These are phyloP conservation scores for Varecia variegata DNA, from an alignment of 2,797 vertebrate species.

Conservation along the genomic window DNA sequence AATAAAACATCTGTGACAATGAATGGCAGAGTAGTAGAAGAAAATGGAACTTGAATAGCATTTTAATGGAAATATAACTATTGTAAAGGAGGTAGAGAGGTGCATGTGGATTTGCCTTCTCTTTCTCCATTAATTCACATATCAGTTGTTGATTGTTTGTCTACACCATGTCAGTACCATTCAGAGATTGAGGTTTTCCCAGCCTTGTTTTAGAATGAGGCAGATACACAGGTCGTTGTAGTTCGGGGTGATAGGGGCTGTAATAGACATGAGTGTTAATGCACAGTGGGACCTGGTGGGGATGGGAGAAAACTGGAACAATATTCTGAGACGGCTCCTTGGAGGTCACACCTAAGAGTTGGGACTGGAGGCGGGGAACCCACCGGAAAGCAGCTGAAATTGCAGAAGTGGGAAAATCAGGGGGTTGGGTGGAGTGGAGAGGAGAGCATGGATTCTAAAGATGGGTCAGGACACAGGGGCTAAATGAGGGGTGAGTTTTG, in stretches of 20 bases:
- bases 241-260: background rate
- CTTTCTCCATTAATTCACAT: background rate
- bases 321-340: background rate
- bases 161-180: background rate
- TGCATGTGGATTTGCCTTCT: background rate
- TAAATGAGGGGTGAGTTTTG: rapidly evolving
- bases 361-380: background rate
- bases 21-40: background rate
- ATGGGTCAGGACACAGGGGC: background rate
- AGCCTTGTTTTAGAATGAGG: background rate
- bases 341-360: background rate
- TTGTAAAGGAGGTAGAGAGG: background rate
- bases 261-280: background rate
- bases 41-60: background rate
- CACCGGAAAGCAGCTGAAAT: background rate
- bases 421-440: background rate
- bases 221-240: background rate
- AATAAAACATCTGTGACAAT: slow-evolving; percentile 56
- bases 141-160: background rate
- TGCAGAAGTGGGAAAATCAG: background rate
- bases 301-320: background rate
- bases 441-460: background rate
- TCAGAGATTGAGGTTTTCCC: background rate
- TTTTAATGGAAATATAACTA: background rate
- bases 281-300: background rate